phyloP scores from a whole-genome alignment of 2,797 vertebrate species.

The Helarctos malayanus region DNA sequence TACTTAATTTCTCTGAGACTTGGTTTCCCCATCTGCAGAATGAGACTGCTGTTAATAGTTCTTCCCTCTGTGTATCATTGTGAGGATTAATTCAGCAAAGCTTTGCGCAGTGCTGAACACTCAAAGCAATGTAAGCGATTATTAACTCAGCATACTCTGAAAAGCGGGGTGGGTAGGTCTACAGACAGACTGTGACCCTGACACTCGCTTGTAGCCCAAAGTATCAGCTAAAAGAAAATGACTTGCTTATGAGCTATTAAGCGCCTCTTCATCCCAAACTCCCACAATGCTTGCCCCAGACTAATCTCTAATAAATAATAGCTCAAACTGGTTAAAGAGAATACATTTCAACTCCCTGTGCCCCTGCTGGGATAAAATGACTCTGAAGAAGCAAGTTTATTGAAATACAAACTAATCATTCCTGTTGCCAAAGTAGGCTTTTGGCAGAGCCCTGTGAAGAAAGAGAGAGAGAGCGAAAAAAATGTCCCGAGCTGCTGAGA shows the following conservation, averaged over 20 bases:
- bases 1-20: slow-evolving; percentile 71
- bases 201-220: not conserved
- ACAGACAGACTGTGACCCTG: slow-evolving; percentile 6
- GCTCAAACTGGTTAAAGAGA: slow-evolving; percentile 43
- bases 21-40: slow-evolving; percentile 61
- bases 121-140: not conserved
- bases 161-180: slow-evolving; percentile 48
- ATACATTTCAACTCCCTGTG: not conserved
- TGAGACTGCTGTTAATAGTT: not conserved
- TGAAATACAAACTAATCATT: slow-evolving; percentile 85
- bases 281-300: not conserved
- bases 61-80: slow-evolving; percentile 33
- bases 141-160: slow-evolving; percentile 56
- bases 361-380: slow-evolving; percentile 70
- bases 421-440: slow-evolving; percentile 81
- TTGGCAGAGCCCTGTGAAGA: slow-evolving; percentile 80
- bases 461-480: slow-evolving; percentile 51
- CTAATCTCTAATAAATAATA: slow-evolving; percentile 33
- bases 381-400: slow-evolving; percentile 74
- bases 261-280: not conserved
- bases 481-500: slow-evolving; percentile 78
- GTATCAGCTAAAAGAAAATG: slow-evolving; percentile 33
- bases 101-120: not conserved
- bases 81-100: slow-evolving; percentile 44
- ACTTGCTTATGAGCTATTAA: not conserved